phyloP scores from a whole-genome alignment of 2,113 vertebrate genomes.

The Mystacornis crossleyi region DNA sequence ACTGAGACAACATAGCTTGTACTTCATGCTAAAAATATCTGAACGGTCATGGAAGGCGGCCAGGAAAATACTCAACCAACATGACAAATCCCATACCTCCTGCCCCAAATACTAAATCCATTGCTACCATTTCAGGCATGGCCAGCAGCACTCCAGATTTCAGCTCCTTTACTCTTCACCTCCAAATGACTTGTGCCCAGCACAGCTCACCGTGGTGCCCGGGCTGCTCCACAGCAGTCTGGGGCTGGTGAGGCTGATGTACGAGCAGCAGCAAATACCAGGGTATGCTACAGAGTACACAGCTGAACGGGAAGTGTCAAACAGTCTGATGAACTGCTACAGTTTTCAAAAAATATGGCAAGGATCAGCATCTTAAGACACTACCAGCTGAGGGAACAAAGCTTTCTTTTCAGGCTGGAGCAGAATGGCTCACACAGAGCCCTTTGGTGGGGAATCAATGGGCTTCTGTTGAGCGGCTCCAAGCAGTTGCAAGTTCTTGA shows the following conservation, averaged over 20 bases:
- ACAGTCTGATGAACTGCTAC: conserved; percentile 31
- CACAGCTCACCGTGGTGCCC: not conserved
- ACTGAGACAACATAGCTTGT: conserved; percentile 34
- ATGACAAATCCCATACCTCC: conserved; percentile 62
- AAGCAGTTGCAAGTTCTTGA: not conserved
- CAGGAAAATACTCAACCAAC: conserved; percentile 58
- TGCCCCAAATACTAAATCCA: conserved; percentile 56
- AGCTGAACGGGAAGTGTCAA: conserved; percentile 44
- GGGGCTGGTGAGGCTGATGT: not conserved
- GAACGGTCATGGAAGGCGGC: conserved; percentile 26
- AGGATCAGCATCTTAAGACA: conserved; percentile 51
- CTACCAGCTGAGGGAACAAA: conserved; percentile 51
- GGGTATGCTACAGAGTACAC: not conserved
- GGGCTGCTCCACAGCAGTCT: not conserved
- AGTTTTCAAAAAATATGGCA: conserved; percentile 58
- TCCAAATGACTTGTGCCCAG: not conserved
- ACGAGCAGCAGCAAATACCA: not conserved
- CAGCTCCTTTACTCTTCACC: not conserved
- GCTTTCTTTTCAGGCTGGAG: conserved; percentile 46
- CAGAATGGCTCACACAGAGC: conserved; percentile 37
- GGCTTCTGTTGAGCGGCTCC: conserved; percentile 26
- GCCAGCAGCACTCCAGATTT: not conserved
- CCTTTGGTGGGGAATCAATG: conserved; percentile 56
- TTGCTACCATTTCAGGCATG: conserved; percentile 39
- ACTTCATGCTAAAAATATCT: conserved; percentile 62